Conservation (phyloP, 2,888 invertebrate species). For the Calliopum simillimum region DNA sequence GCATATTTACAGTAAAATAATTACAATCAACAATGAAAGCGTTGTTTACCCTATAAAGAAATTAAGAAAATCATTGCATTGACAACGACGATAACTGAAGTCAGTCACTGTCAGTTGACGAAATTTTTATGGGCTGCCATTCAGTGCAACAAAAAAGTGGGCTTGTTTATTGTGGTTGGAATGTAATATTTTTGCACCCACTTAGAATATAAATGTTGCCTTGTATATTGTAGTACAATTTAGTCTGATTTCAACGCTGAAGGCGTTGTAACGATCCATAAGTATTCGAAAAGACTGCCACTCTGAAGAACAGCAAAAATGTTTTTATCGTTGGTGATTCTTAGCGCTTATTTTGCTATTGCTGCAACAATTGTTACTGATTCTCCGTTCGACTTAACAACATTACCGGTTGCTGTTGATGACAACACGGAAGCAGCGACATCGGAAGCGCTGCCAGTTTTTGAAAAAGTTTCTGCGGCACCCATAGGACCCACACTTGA, state of each 20-base stretch:
- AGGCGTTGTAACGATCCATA: too few relatives aligned
- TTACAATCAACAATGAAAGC: background rate
- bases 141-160: background rate
- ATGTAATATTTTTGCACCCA: too few relatives aligned
- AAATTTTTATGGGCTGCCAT: background rate
- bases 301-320: background rate
- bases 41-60: background rate
- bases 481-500: constrained; percentile 22
- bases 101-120: background rate
- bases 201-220: too few relatives aligned
- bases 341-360: background rate
- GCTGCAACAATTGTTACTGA: background rate
- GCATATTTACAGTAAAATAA: background rate
- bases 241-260: too few relatives aligned
- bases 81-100: background rate
- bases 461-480: background rate
- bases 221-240: too few relatives aligned
- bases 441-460: background rate
- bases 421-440: background rate
- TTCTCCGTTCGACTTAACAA: background rate
- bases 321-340: background rate
- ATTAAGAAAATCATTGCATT: background rate
- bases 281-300: too few relatives aligned
- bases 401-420: background rate
- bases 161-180: too few relatives aligned